These are phyloP conservation scores for Microdon myrmicae DNA, from an alignment of 2,888 invertebrate species.

Conservation along the genomic window DNA sequence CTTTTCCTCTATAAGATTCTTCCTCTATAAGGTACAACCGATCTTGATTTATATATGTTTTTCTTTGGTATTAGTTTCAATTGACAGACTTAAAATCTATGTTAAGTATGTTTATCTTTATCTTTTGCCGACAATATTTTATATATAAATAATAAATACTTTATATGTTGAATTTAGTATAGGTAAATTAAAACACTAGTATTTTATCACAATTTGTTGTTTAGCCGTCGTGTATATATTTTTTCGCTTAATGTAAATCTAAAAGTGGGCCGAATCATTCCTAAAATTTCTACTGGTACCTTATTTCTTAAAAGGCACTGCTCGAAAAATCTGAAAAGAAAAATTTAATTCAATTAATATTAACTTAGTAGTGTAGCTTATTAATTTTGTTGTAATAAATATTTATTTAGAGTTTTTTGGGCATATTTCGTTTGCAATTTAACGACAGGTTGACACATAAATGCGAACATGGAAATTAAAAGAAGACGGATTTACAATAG, in stretches of 20 bases:
- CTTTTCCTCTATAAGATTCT: constrained; percentile 1
- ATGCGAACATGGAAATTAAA: too few relatives aligned
- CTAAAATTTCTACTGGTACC: constrained; percentile 25
- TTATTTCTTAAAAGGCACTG: constrained; percentile 7
- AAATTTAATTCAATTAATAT: too few relatives aligned
- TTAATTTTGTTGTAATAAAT: too few relatives aligned
- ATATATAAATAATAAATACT: constrained; percentile 30
- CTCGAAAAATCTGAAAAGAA: constrained; percentile 28
- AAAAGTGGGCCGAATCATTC: too few relatives aligned
- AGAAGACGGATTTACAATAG: too few relatives aligned
- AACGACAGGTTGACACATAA: too few relatives aligned
- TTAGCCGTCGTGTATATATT: constrained; percentile 10
- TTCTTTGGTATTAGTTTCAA: constrained; percentile 43
- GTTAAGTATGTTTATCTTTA: constrained; percentile 18
- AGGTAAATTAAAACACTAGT: constrained; percentile 39
- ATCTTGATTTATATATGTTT: constrained; percentile 5
- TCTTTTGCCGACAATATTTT: constrained; percentile 32
- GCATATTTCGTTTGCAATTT: too few relatives aligned
- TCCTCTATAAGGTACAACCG: constrained; percentile 17
- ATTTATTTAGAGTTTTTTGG: too few relatives aligned
- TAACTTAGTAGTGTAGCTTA: too few relatives aligned
- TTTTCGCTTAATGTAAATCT: constrained; percentile 1
- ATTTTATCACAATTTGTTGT: constrained; percentile 48
- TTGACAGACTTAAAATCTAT: constrained; percentile 32
- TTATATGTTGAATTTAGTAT: constrained; percentile 21